Conservation (phyloP, 2,888 invertebrate species). For the Abrostola triplasia region DNA sequence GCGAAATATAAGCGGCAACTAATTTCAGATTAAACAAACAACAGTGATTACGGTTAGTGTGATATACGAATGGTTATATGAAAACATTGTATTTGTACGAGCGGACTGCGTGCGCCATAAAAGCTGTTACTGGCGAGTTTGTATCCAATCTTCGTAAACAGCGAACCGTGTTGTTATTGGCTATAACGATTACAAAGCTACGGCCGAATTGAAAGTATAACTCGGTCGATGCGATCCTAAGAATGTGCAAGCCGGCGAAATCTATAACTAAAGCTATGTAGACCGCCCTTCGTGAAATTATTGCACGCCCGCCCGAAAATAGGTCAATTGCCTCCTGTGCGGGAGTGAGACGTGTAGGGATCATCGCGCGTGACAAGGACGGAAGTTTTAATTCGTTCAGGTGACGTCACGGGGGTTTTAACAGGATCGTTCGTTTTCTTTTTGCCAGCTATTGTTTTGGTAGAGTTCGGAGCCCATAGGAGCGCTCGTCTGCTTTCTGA, state of each 20-base stretch:
- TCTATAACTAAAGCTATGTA: slow-evolving; percentile 73
- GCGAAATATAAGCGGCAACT: slow-evolving; percentile 60
- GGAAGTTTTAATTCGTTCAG: slow-evolving; percentile 81
- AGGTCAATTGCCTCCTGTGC: slow-evolving; percentile 85
- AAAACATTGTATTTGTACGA: slow-evolving; percentile 55
- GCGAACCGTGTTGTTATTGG: slow-evolving; percentile 60
- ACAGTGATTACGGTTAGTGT: slow-evolving; percentile 62
- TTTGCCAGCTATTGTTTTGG: slow-evolving; percentile 79
- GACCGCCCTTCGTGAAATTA: slow-evolving; percentile 82
- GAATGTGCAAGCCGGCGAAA: slow-evolving; percentile 77
- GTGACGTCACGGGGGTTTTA: slow-evolving; percentile 85
- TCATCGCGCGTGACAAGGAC: slow-evolving; percentile 73
- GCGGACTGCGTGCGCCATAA: slow-evolving; percentile 59
- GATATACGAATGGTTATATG: slow-evolving; percentile 52
- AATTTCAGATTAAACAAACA: slow-evolving; percentile 72
- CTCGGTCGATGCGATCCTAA: slow-evolving; percentile 66
- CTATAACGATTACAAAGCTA: slow-evolving; percentile 68
- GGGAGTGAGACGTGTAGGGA: slow-evolving; percentile 71
- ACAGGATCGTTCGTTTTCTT: slow-evolving; percentile 78
- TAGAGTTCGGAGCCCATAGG: slow-evolving; percentile 61
- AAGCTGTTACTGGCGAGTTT: slow-evolving; percentile 61
- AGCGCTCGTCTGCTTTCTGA: slow-evolving; percentile 59
- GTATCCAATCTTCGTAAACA: slow-evolving; percentile 68
- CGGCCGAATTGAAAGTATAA: slow-evolving; percentile 67
- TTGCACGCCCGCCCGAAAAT: slow-evolving; percentile 84